Conservation (phyloP, 2,888 invertebrate genomes). For the Hecatera dysodea region DNA sequence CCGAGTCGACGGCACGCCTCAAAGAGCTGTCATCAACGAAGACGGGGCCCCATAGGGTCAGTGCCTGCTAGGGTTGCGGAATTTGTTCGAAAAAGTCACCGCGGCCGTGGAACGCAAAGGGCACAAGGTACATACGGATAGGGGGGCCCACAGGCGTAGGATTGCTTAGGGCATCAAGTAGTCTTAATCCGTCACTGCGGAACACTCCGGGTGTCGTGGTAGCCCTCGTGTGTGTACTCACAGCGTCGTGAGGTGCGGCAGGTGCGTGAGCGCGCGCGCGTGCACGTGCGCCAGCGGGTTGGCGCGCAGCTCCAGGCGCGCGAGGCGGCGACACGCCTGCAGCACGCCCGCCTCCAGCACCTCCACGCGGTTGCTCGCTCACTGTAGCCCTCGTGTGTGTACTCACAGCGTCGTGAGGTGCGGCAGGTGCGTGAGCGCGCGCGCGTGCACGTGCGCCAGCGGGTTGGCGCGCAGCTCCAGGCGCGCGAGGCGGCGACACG, state of each 20-base stretch:
- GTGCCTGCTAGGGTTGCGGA: no score
- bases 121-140: no score
- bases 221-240: conserved; percentile 77
- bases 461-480: conserved; percentile 97
- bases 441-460: conserved; percentile 92
- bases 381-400: no score
- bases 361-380: conserved; percentile 95
- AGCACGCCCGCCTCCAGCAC: conserved; percentile 93
- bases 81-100: no score
- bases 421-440: conserved; percentile 94
- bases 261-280: conserved; percentile 93
- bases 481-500: conserved; percentile 92
- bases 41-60: no score
- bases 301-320: conserved; percentile 95
- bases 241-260: conserved; percentile 91
- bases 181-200: conserved; percentile 93
- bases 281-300: conserved; percentile 95
- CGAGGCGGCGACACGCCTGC: conserved; percentile 92
- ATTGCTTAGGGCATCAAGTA: no score
- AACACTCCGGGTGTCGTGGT: conserved; percentile 94
- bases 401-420: conserved; percentile 88
- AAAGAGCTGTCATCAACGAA: no score
- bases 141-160: no score
- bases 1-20: no score
- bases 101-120: no score